A percentile compares a stretch with the other conserved stretches of the same genome.
Conservation (phyloP, 2,797 vertebrate genomes). For the Heliangelus exortis region DNA sequence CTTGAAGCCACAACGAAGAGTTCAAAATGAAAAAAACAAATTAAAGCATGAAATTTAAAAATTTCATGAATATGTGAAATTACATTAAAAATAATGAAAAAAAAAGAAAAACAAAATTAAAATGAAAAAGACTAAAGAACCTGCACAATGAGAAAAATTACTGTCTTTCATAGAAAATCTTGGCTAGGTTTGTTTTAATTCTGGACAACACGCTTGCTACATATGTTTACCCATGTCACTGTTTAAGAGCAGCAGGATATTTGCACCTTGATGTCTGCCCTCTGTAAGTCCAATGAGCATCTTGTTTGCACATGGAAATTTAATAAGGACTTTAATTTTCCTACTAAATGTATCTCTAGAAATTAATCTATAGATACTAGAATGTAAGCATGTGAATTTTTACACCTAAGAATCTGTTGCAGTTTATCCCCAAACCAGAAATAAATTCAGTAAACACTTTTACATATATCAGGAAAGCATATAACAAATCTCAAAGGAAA, state of each 20-base stretch:
- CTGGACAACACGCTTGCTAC: background rate
- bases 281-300: background rate
- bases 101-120: background rate
- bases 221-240: background rate
- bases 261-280: background rate
- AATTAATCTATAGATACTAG: background rate
- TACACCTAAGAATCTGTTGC: background rate
- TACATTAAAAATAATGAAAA: too few species aligned
- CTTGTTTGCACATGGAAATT: background rate
- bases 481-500: conserved; percentile 5
- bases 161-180: background rate
- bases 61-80: too few species aligned
- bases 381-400: background rate
- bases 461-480: background rate
- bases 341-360: background rate
- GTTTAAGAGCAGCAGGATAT: background rate
- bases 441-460: background rate
- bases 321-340: conserved; percentile 16
- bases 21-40: background rate
- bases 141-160: background rate
- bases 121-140: background rate
- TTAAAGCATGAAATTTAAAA: too few species aligned
- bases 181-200: background rate
- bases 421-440: conserved; percentile 17
- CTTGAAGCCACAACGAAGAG: background rate